phyloP scores from a whole-genome alignment of 2,113 vertebrate species.

The Rhipidura dahli region DNA sequence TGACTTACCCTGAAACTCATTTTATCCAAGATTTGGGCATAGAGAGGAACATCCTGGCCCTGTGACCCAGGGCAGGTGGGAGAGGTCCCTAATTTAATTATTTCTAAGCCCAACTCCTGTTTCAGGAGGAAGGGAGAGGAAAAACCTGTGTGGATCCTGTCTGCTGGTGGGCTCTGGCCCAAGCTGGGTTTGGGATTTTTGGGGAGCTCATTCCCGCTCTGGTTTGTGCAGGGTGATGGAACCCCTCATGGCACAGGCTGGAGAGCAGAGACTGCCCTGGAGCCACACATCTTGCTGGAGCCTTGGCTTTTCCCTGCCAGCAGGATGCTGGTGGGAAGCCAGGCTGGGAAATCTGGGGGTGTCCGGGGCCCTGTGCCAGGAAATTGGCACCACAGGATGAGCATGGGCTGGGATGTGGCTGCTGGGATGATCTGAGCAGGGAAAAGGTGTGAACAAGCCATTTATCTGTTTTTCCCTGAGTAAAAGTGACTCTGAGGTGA shows the following conservation, averaged over 20 bases:
- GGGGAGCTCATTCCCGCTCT: accelerated
- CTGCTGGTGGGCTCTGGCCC: background rate
- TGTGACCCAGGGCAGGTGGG: accelerated
- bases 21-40: background rate
- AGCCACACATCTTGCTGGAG: background rate
- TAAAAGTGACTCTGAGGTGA: accelerated
- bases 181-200: background rate
- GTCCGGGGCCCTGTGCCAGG: background rate
- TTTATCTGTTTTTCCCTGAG: background rate
- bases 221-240: background rate
- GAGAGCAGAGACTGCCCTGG: background rate
- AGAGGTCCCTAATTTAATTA: accelerated
- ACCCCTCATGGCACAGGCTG: accelerated
- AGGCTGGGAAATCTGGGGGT: background rate
- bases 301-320: background rate
- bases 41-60: background rate
- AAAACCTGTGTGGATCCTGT: background rate
- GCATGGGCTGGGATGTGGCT: accelerated
- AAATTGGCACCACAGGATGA: accelerated
- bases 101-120: background rate
- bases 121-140: background rate
- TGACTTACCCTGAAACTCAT: accelerated
- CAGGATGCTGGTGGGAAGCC: background rate
- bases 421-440: background rate
- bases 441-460: background rate